These are phyloP conservation scores for Halesus radiatus DNA, from an alignment of 1,140 invertebrate species.

Conservation along the genomic window DNA sequence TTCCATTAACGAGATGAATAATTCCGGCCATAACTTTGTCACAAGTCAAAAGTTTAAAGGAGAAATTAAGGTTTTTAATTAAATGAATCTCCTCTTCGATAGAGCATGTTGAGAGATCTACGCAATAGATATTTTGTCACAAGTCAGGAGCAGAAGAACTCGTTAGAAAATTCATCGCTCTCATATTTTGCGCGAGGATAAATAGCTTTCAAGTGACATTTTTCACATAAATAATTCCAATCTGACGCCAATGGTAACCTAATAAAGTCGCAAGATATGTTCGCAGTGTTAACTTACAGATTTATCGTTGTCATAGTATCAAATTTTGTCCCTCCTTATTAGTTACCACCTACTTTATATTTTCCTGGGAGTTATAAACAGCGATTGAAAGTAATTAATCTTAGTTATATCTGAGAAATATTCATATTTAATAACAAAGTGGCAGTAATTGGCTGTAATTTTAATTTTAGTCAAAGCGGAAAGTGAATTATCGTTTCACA, in stretches of 20 bases:
- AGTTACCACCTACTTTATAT: not conserved
- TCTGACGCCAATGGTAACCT: conserved; percentile 34
- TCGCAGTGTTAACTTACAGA: conserved; percentile 30
- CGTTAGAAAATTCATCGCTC: conserved; percentile 26
- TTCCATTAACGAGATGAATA: conserved; percentile 36
- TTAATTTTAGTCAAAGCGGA: no score
- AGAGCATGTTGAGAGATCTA: conserved; percentile 27
- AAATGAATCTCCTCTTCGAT: conserved; percentile 35
- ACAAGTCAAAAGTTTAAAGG: conserved; percentile 32
- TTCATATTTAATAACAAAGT: no score
- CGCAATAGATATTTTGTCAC: conserved; percentile 47
- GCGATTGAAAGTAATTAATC: not conserved
- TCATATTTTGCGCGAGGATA: conserved; percentile 17
- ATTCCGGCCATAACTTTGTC: conserved; percentile 35
- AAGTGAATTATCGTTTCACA: no score
- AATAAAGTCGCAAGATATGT: conserved; percentile 45
- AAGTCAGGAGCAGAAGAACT: conserved; percentile 19
- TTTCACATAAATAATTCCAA: conserved; percentile 46
- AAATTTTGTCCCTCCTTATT: conserved; percentile 15
- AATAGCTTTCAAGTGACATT: conserved; percentile 38
- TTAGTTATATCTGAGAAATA: no score
- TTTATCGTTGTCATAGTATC: conserved; percentile 31
- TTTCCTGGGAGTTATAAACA: not conserved
- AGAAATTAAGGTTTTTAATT: conserved; percentile 45
- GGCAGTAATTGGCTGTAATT: no score